Base-by-base conservation (phyloP, 37 sponge, comb jelly and placozoan species). In the Spongilla lacustris region DNA sequence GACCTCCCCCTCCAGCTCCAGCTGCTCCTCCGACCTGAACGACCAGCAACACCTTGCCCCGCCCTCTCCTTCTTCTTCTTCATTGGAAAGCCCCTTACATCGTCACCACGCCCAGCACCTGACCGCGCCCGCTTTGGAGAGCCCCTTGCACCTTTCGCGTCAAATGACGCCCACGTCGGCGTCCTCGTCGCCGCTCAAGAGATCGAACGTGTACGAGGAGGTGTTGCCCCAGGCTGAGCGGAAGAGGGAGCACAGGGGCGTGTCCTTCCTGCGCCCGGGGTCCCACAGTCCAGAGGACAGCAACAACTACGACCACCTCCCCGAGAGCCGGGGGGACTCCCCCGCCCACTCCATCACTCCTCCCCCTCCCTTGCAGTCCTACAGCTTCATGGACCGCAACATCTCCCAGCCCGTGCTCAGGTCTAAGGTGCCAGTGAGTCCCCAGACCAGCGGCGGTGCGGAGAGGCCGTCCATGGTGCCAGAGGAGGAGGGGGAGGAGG, bases 371-470 rank as follows among this genome's bases (percentile, higher is more conserved):
- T 17, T 75, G 32, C 19, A 2, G 33, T 26, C 49, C 27, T 17
- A 24, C 23, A 2, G 29, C 0, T 0, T 21, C 46, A 13, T 24
- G 74, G 67, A 58, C 58, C 12, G 58, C 1, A 80, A 66, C 67
- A 68, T 66, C 31, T 87, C 88, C 35, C 88, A 87, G 69, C 88
- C 88, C 1, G 81, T 70, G 35, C 75, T 87, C 36, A 87, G 81
- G 58, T 58, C 58, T 17, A 58, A 17, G 58, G 19, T 74, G 74
- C 82, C 9, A 67, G 76, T 11, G 48, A 36, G 25, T 81, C 81
- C n/a, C 82, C 81, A 38, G 58, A 82, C 38, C 82, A 87, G 76
- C 74, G 82, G 22, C 87, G 75, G 5, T 66, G 26, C 30, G 19
- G 32, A 23, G 88, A 81, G 21, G 35, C 14, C 4, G 22, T 24